Percentiles rank a stretch among this genome's conserved stretches.
These are phyloP conservation scores for Pararge aegeria DNA, from an alignment of 1,140 invertebrate species.

Conservation along the genomic window DNA sequence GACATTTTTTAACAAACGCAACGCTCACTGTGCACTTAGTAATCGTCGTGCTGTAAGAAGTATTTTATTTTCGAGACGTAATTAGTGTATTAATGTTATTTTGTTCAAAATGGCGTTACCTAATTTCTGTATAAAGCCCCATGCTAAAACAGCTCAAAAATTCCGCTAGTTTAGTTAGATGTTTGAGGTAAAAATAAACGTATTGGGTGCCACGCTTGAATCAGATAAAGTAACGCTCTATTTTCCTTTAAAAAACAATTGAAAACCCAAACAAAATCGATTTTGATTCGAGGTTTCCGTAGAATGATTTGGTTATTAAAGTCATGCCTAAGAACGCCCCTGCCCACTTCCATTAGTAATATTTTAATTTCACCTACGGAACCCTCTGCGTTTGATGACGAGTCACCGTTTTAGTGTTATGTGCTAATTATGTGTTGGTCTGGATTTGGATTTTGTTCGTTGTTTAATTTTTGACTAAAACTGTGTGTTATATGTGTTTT, in stretches of 20 bases:
- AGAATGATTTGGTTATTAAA: slow-evolving; percentile 30
- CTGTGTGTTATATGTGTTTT: slow-evolving; percentile 76
- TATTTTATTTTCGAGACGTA: slow-evolving; percentile 72
- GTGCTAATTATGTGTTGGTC: slow-evolving; percentile 78
- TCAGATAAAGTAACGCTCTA: slow-evolving; percentile 31
- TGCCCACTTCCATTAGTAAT: slow-evolving; percentile 34
- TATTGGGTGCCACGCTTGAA: slow-evolving; percentile 51
- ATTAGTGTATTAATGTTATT: slow-evolving; percentile 77
- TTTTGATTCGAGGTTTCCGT: slow-evolving; percentile 59
- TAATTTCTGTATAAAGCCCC: slow-evolving; percentile 70
- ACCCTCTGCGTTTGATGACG: slow-evolving; percentile 53
- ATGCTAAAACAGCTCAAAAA: slow-evolving; percentile 54
- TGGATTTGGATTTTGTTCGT: slow-evolving; percentile 77
- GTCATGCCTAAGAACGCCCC: slow-evolving; percentile 37
- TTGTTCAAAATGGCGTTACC: slow-evolving; percentile 60
- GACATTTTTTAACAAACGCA: slow-evolving; percentile 38
- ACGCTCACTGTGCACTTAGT: slow-evolving; percentile 76
- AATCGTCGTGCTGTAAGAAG: slow-evolving; percentile 75
- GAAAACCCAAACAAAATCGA: neutral
- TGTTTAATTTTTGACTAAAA: slow-evolving; percentile 76
- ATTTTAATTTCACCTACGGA: slow-evolving; percentile 52
- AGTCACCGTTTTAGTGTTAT: slow-evolving; percentile 72
- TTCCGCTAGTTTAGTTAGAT: slow-evolving; percentile 42
- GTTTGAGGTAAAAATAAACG: slow-evolving; percentile 29
- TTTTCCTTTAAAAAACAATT: slow-evolving; percentile 13